Evolutionary conservation across 2,113 vertebrate genomes (phyloP).

Genomic region (Poeciliopsis turrubarensis): DNA sequence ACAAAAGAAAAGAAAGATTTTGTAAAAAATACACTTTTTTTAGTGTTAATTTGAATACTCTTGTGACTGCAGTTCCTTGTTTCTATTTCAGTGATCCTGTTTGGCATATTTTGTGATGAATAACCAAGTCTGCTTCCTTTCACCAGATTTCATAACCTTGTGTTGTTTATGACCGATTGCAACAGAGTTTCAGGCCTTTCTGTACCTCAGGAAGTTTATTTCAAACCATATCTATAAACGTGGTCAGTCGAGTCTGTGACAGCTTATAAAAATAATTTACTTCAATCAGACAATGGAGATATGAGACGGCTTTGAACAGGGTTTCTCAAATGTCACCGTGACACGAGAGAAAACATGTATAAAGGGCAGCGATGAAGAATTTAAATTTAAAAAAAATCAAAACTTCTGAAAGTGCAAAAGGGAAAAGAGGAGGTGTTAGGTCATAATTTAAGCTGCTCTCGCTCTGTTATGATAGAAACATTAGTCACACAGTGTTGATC

Average conservation of each 20-base stretch:
- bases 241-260: background rate
- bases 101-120: slow-evolving; percentile 8
- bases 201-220: background rate
- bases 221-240: slow-evolving; percentile 3
- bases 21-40: background rate
- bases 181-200: background rate
- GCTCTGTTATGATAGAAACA: background rate
- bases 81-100: slow-evolving; percentile 29
- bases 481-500: slow-evolving; percentile 27
- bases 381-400: background rate
- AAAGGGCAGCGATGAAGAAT: background rate
- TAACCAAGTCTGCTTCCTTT: slow-evolving; percentile 37
- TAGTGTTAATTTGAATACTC: background rate
- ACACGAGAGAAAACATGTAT: background rate
- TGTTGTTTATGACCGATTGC: background rate
- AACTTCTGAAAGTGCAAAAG: background rate
- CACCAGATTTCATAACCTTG: background rate
- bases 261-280: background rate
- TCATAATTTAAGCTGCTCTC: slow-evolving; percentile 3
- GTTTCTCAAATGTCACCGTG: background rate
- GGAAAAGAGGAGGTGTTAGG: background rate
- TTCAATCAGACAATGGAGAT: background rate
- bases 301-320: background rate
- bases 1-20: background rate
- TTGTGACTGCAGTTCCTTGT: slow-evolving; percentile 30